These are phyloP conservation scores for Rhodeus uyekii DNA, from an alignment of 2,797 vertebrate genomes.

Conservation along the genomic window DNA sequence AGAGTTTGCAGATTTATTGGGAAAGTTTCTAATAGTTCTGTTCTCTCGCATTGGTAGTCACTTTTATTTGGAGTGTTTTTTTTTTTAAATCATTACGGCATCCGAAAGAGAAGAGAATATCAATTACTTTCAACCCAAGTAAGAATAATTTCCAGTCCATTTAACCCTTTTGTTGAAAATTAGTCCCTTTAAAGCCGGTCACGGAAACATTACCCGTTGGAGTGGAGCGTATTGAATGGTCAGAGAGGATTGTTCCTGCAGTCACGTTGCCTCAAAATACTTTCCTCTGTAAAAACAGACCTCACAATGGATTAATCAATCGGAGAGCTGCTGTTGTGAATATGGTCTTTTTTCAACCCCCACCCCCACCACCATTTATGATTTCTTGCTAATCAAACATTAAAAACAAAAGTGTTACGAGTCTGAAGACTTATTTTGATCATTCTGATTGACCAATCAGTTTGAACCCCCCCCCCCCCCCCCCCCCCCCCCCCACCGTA, in stretches of 20 bases:
- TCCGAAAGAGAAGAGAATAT: not conserved
- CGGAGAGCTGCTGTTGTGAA: not conserved
- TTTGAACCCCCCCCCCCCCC: no score
- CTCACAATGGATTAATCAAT: not conserved
- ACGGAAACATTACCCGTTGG: not conserved
- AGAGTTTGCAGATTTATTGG: not conserved
- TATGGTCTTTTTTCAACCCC: not conserved
- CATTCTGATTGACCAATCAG: no score
- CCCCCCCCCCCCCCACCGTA: conserved; percentile 14
- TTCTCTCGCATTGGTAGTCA: not conserved
- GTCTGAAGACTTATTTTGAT: not conserved
- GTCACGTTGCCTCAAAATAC: not conserved
- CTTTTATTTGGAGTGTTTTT: not conserved
- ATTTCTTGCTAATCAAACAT: not conserved
- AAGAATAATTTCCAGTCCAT: not conserved
- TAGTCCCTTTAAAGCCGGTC: not conserved
- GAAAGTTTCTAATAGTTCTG: not conserved
- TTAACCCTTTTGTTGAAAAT: not conserved
- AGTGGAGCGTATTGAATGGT: not conserved
- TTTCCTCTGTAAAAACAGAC: not conserved
- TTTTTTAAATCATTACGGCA: not conserved
- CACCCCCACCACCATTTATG: no score
- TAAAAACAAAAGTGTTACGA: not conserved
- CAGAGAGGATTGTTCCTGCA: not conserved
- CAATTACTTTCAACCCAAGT: not conserved